A percentile compares a stretch with the other conserved stretches of the same genome.
Conservation (phyloP, 2,113 vertebrate species). For the Lanius ludovicianus region DNA sequence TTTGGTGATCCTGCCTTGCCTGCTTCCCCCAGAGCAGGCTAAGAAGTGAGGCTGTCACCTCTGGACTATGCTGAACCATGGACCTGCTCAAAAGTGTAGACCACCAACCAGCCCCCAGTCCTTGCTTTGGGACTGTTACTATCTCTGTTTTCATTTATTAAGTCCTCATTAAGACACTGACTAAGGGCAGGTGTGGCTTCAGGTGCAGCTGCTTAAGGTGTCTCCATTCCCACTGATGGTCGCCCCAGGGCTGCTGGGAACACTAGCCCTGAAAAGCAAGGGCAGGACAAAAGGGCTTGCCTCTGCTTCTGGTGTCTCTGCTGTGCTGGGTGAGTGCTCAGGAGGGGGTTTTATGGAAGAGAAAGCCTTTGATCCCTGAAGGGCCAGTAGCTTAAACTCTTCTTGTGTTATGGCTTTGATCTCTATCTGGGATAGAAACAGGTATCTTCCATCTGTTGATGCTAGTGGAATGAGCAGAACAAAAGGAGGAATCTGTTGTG, state of each 20-base stretch:
- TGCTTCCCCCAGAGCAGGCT: neutral
- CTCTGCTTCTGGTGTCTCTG: fast-evolving
- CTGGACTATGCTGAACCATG: neutral
- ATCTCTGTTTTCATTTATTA: neutral
- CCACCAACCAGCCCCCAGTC: fast-evolving
- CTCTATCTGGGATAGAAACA: fast-evolving
- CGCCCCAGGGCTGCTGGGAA: neutral
- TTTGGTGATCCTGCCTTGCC: neutral
- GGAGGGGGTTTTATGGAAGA: fast-evolving
- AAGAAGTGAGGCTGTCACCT: neutral
- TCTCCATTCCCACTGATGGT: neutral
- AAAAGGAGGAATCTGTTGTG: neutral
- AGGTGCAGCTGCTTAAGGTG: neutral
- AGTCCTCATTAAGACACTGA: neutral
- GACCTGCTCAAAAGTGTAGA: neutral
- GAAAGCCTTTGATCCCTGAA: fast-evolving
- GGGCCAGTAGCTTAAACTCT: neutral
- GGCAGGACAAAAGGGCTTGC: fast-evolving
- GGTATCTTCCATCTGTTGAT: fast-evolving
- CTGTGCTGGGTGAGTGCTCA: neutral
- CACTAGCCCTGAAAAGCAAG: neutral
- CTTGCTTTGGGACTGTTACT: neutral
- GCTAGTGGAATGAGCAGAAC: neutral
- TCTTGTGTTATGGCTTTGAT: neutral
- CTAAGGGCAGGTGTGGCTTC: neutral